A percentile compares a stretch with the other conserved stretches of the same genome.
Conservation (phyloP, 2,113 vertebrate genomes). For the Aspidoscelis tigris region DNA sequence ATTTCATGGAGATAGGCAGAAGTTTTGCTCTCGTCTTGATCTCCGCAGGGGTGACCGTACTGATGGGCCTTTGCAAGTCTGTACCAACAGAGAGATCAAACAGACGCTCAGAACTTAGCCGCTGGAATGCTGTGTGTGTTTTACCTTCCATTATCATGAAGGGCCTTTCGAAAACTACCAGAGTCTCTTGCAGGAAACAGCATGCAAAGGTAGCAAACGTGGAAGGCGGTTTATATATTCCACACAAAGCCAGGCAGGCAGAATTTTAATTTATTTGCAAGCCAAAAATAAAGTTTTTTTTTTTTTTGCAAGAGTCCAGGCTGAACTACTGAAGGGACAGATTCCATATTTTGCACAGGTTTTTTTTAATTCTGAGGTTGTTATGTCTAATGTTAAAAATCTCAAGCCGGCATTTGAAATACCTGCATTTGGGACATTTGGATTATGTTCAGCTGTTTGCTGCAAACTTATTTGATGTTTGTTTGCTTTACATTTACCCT, state of each 20-base stretch:
- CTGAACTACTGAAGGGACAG: neutral
- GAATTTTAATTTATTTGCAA: too few relatives aligned
- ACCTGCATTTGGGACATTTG: neutral
- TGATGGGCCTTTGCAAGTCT: too few relatives aligned
- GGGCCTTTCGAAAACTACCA: neutral
- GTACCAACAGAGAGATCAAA: too few relatives aligned
- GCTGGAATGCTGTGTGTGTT: neutral
- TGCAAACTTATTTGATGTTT: neutral
- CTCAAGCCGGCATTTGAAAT: neutral
- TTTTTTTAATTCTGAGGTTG: neutral
- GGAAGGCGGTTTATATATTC: neutral
- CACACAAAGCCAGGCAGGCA: neutral
- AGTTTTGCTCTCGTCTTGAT: too few relatives aligned
- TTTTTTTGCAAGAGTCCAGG: neutral
- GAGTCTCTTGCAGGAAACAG: neutral
- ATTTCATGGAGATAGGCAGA: too few relatives aligned
- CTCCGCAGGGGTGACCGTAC: too few relatives aligned
- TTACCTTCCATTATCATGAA: neutral
- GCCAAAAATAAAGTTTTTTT: too few relatives aligned
- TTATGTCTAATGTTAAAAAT: neutral
- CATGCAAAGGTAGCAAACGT: too few relatives aligned
- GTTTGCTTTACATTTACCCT: neutral
- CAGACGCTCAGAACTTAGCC: too few relatives aligned
- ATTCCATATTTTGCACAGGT: neutral
- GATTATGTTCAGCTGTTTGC: neutral